phyloP scores from a whole-genome alignment of 2,888 invertebrate genomes.

The Cheiracanthium punctorium region DNA sequence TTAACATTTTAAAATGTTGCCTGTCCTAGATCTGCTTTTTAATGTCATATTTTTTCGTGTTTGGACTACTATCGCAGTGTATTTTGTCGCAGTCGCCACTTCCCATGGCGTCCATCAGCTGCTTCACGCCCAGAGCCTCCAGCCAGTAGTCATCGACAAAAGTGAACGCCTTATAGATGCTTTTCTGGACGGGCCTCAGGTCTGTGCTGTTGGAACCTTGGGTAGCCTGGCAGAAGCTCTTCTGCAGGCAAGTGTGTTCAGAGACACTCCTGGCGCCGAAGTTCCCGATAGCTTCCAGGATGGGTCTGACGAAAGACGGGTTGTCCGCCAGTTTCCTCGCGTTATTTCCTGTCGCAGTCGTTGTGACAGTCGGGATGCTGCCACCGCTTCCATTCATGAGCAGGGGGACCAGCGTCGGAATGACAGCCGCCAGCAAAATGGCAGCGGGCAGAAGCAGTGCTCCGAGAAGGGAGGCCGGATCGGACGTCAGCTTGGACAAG shows the following conservation, averaged over 20 bases:
- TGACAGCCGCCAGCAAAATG: conserved; percentile 41
- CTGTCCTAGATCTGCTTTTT: no score
- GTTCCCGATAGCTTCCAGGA: conserved; percentile 36
- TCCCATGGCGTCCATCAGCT: conserved; percentile 33
- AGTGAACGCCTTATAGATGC: conserved; percentile 26
- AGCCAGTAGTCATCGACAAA: conserved; percentile 43
- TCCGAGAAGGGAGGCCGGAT: conserved; percentile 24
- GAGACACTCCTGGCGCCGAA: neutral
- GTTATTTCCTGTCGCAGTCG: conserved; percentile 13
- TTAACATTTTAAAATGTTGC: no score
- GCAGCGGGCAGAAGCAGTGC: conserved; percentile 28
- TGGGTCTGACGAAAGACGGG: conserved; percentile 9
- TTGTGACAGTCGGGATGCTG: conserved; percentile 23
- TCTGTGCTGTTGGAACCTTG: conserved; percentile 20
- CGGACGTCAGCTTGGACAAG: conserved; percentile 33
- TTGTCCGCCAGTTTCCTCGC: neutral
- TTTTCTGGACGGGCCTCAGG: conserved; percentile 34
- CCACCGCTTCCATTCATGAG: neutral
- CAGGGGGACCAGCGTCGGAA: conserved; percentile 26
- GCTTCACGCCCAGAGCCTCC: conserved; percentile 36
- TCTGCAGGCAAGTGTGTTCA: conserved; percentile 21
- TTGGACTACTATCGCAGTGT: neutral
- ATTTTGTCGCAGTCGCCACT: conserved; percentile 47
- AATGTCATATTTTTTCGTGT: no score
- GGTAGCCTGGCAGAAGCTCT: conserved; percentile 35